Percentiles rank a stretch among this genome's conserved stretches.
phyloP scores from a whole-genome alignment of 2,797 vertebrate genomes.

The Echeneis naucrates region DNA sequence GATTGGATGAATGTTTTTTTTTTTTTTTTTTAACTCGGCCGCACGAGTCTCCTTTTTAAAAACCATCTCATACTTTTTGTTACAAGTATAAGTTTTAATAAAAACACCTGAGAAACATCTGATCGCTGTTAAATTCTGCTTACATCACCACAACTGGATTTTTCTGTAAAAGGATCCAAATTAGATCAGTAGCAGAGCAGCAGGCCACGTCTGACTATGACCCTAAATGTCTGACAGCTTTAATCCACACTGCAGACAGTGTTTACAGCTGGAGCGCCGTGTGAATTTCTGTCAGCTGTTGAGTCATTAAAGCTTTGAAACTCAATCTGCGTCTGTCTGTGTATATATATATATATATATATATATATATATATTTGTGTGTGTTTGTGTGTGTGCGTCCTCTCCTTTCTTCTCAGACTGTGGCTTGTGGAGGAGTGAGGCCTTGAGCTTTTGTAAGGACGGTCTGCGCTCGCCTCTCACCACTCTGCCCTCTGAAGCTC shows the following conservation, averaged over 20 bases:
- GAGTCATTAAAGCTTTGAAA: constrained; percentile 70
- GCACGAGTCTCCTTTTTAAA: too few relatives aligned
- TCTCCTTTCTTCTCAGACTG: constrained; percentile 83
- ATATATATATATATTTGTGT: constrained; percentile 2
- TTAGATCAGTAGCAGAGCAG: constrained; percentile 28
- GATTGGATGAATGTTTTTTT: neutral
- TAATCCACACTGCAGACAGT: constrained; percentile 67
- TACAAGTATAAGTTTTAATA: neutral
- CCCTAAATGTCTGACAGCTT: constrained; percentile 40
- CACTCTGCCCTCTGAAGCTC: constrained; percentile 81
- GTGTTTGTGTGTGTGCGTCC: neutral
- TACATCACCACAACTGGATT: neutral
- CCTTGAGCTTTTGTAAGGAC: constrained; percentile 92
- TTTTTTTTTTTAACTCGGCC: neutral
- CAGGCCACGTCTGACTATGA: constrained; percentile 62
- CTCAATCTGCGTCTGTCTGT: constrained; percentile 55
- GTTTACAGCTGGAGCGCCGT: constrained; percentile 61
- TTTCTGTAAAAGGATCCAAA: constrained; percentile 19
- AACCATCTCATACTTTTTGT: neutral
- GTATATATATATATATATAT: too few relatives aligned
- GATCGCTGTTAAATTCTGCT: neutral
- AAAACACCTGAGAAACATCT: neutral
- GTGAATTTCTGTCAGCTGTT: constrained; percentile 67
- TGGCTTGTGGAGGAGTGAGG: constrained; percentile 89
- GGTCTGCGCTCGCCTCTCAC: constrained; percentile 85